Base-by-base conservation (phyloP, 1,140 invertebrate genomes). In the Sipha flava region DNA sequence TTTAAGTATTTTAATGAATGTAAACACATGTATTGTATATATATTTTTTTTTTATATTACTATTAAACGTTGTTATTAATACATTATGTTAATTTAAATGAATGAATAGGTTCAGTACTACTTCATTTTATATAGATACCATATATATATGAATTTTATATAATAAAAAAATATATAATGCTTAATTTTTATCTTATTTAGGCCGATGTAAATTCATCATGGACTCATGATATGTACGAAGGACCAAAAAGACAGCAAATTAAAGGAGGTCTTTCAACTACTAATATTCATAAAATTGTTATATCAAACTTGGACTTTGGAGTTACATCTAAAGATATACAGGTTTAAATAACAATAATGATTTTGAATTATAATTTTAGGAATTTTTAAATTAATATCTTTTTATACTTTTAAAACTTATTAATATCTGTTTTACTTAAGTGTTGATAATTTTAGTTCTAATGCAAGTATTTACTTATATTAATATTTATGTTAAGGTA, bases 291-390 rank as follows among this genome's bases (percentile, higher is more conserved):
- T 57, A 97, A 97, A 86, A 90, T 98, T 66, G 89, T 97, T 81
- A 94, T 98, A 37, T 96, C 94, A 29, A 98, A 98, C 88, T 88
- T 98, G 83, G 96, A 98, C 86, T 98, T 95, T 89, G 96, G 95
- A 79, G 97, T 98, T 9, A 97, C 95, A 79, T 95, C 98, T 85
- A 93, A 93, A 47, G 96, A 98, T 87, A 96, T 98, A 81, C 92
- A 95, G 86, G 91, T 92, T 54, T 57, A 75, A 47, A 64, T 45
- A 62, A 40, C n/a, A n/a, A n/a, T n/a, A n/a, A n/a, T n/a, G n/a
- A n/a, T n/a, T n/a, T n/a, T n/a, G n/a, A n/a, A n/a, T n/a, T n/a
- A 40, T 6, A 43, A 12, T 9, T 6, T 43, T 12, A 12, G 3
- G 1, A 43, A 10, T 9, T 43, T 43, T 7, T 43, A 12, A 31